Evolutionary conservation across 2,888 invertebrate genomes (phyloP), one percentile per base, ranked within the genome.

Genomic region (Diachrysia chrysitis): DNA sequence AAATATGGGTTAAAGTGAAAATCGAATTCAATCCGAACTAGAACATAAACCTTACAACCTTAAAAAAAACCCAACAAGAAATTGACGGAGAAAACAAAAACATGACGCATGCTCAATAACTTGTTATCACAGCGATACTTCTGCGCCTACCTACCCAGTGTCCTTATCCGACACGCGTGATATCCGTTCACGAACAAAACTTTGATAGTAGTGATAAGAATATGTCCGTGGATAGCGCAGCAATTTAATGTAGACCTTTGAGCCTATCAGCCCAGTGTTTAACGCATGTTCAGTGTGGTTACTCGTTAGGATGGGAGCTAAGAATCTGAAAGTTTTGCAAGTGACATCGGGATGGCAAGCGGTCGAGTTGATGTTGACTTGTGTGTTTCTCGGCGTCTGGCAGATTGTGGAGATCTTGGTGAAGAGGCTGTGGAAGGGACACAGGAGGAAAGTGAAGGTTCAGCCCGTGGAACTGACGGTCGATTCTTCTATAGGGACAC

Each of bases 401-500:
- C 94, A 95, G 76, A 79, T 94, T 19, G 35, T 92, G 5, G 87
- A 90, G 67, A 90, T 94, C 17, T 79, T 83, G 29, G 87, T 91
- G 46, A 90, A 91, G 78, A 89, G 89, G 66, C 83, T 95, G 58
- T 95, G 95, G 95, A 94, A 92, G 83, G 94, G 93, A 25, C 89
- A 89, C 53, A 82, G 91, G 1, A 90, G 92, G 81, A 94, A 93
- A 86, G 67, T 76, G 21, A 89, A 88, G 68, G 83, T 42, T 14
- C 80, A 89, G 0, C 85, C 91, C 5, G 89, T 94, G 0, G 93
- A 95, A 77, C 84, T 95, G 1, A 91, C 93, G 1, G 90, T 92
- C 0, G 95, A 95, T 71, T 89, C 94, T 0, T 92, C 95, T 32
- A 83, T 95, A 25, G 95, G 95, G 6, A 91, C 91, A 9, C 95